Evolutionary conservation across 2,113 vertebrate genomes (phyloP), one percentile per base, ranked within the genome.

Genomic region (Heptranchias perlo): DNA sequence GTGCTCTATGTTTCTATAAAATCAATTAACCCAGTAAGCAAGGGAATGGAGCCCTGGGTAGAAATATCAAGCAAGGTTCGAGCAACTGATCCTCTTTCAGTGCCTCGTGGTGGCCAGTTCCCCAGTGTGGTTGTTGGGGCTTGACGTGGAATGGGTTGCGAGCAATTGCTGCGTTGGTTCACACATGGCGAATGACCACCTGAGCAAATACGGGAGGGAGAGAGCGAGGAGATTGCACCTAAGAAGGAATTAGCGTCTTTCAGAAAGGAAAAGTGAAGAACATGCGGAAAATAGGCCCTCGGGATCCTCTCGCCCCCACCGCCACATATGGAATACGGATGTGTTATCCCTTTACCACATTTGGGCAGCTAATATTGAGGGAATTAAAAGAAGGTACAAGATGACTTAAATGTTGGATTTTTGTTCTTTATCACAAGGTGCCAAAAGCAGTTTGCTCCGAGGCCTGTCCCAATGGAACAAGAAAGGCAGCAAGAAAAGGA

Each of bases 361-460:
- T n/a, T n/a, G 2, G 69, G 69, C 69, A 35, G 69, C 25, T 7
- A 35, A 73, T 73, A 35, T 35, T 11, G 35, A 73, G 13, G 28
- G 69, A 35, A 5, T 69, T 25, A 23, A 23, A 67, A 23, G 21
- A 23, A 67, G 5, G 5, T 23, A 4, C 65, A 67, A 67, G 65
- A 2, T 25, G 65, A 67, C 65, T 11, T 8, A 0, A 64, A 16
- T 64, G 18, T 64, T 8, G 67, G 6, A 73, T 31, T 31, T 73
- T 73, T 10, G 1, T 64, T 94, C n/a, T n/a, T 28, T 86, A 25
- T 44, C 16, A 86, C 86, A 28, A 98, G 98, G 97, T 97, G 31
- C 98, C 97, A 31, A 76, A 96, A 8, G 98, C 98, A 94, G 96
- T 97, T 87, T 98, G 98, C 78, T 97, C 96, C 52, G 62, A 94